Evolutionary conservation across 53 echinoderm and acorn worm genomes (phyloP).

Genomic region (Hippasteria phrygiana): DNA sequence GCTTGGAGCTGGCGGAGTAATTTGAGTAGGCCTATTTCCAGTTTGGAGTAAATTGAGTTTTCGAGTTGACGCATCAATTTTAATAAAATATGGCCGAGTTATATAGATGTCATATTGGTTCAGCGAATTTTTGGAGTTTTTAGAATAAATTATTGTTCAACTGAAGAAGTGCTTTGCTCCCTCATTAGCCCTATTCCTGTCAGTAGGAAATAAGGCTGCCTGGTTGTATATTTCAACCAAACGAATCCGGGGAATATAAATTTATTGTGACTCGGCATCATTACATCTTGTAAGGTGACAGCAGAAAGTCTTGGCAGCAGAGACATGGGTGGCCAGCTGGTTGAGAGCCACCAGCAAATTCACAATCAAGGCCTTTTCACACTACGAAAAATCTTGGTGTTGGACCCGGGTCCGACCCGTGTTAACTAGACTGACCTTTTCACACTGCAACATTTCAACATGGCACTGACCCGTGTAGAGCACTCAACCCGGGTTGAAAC

Average conservation of each 20-base stretch:
- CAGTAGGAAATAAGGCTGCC: not conserved
- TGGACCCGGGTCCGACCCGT: too few species aligned
- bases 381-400: too few species aligned
- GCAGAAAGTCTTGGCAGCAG: not conserved
- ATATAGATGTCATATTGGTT: too few species aligned
- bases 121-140: not conserved
- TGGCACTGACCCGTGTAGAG: too few species aligned
- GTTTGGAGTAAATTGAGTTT: not conserved
- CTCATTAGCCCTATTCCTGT: not conserved
- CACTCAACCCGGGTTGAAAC: too few species aligned
- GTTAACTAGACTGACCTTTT: too few species aligned
- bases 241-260: not conserved
- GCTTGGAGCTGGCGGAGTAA: not conserved
- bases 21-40: not conserved
- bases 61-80: not conserved
- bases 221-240: not conserved
- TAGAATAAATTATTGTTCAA: not conserved
- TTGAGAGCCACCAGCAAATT: too few species aligned
- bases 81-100: not conserved
- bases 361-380: too few species aligned
- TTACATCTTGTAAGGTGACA: not conserved
- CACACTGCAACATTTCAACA: too few species aligned
- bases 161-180: not conserved
- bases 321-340: too few species aligned
- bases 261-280: not conserved